Base-by-base conservation (phyloP, 2,113 vertebrate species). In the Lepus americanus region DNA sequence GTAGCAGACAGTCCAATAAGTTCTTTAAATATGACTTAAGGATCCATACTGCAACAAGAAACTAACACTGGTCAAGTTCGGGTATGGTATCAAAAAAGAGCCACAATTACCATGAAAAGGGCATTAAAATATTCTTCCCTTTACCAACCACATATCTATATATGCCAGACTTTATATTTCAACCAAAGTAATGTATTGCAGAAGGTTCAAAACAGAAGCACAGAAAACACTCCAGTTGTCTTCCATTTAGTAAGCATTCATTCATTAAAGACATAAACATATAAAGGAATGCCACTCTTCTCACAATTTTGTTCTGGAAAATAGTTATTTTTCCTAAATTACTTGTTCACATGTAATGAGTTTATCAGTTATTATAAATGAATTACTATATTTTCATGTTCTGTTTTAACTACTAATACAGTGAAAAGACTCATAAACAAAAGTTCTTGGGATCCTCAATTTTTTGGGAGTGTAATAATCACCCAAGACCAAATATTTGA, bases 331-430 rank as follows among this genome's bases (percentile, higher is more conserved):
- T 90, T 87, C 64, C 87, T 87, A 92, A 93, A 90, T 80, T 74
- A 80, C 70, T 78, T 79, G 49, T 82, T 90, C 92, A 82, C 9
- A 78, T 82, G n/a, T 88, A 69, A 88, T 67, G 44, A 22, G 19
- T 73, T 92, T 96, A 89, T 80, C 39, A 20, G 23, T 74, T 91
- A 73, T 83, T 83, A 87, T 87, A 67, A 93, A 72, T 94, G 39
- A 79, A 76, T 82, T 76, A 49, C 27, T 72, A 5, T 44, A 13
- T 36, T 44, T 89, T 88, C 70, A 27, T 55, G 64, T 19, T 90
- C 31, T n/a, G 25, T 63, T 84, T 89, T 92, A 39, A 79, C 76
- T 88, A 89, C 53, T 84, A 89, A 95, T 73, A 78, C 1, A 76
- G 16, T 80, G 93, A 89, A 31, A 70, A 92, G 31, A 89, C 23